These are phyloP conservation scores for Siniperca scherzeri DNA, from an alignment of 2,797 vertebrate species.

Conservation along the genomic window DNA sequence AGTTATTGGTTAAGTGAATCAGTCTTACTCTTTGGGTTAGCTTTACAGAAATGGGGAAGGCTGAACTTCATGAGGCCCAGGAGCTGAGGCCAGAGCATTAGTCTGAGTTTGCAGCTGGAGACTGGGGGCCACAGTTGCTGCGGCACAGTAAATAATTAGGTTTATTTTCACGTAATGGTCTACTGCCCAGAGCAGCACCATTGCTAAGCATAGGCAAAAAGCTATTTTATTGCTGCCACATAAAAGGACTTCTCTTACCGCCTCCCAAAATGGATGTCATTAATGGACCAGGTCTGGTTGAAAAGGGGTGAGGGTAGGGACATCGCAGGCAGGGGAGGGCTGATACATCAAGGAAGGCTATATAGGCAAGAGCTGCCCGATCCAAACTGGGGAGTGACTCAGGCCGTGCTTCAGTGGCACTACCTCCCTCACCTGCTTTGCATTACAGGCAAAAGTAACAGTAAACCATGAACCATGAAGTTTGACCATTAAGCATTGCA, in stretches of 20 bases:
- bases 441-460: constrained; percentile 81
- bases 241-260: constrained; percentile 76
- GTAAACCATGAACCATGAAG: constrained; percentile 74
- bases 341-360: constrained; percentile 56
- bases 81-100: constrained; percentile 51
- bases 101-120: constrained; percentile 65
- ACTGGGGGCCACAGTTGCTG: constrained; percentile 66
- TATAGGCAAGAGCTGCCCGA: constrained; percentile 60
- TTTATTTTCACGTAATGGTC: constrained; percentile 85
- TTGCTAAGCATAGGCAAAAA: constrained; percentile 80
- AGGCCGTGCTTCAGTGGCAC: constrained; percentile 58
- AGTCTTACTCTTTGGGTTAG: constrained; percentile 56
- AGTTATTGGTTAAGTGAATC: constrained; percentile 69
- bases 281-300: constrained; percentile 79
- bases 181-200: constrained; percentile 72
- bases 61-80: constrained; percentile 55
- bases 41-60: constrained; percentile 38
- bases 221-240: constrained; percentile 81
- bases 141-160: constrained; percentile 82
- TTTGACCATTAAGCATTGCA: constrained; percentile 87
- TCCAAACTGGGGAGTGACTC: constrained; percentile 52
- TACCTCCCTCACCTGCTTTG: constrained; percentile 78
- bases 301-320: constrained; percentile 76
- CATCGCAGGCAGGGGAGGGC: constrained; percentile 61
- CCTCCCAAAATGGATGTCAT: constrained; percentile 75